Percentiles rank a stretch among this genome's conserved stretches.
phyloP scores from a whole-genome alignment of 2,797 vertebrate species.

The Tinamus major region DNA sequence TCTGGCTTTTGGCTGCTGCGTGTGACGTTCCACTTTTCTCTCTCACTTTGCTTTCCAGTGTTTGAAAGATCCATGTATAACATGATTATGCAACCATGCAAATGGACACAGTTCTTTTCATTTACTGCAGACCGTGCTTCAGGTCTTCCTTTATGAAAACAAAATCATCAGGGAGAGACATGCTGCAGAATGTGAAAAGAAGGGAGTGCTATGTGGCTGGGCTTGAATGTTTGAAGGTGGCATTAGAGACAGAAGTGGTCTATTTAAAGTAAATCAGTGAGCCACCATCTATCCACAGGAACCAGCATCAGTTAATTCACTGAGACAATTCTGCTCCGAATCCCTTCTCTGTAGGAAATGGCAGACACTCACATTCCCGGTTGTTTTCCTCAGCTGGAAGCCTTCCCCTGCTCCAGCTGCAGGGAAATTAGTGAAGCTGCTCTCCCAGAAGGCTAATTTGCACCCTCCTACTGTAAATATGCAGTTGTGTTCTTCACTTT shows the following conservation, averaged over 20 bases:
- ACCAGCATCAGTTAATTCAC: conserved; percentile 57
- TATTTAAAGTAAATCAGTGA: conserved; percentile 37
- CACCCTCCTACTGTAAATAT: conserved; percentile 40
- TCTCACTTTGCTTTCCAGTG: not conserved
- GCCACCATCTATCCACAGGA: conserved; percentile 61
- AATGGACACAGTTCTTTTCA: conserved; percentile 61
- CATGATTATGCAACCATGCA: conserved; percentile 71
- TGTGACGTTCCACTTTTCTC: conserved; percentile 33
- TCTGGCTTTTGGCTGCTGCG: conserved; percentile 51
- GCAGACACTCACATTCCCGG: conserved; percentile 40
- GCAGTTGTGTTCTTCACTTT: not conserved
- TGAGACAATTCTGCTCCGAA: conserved; percentile 61
- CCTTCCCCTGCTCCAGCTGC: not conserved
- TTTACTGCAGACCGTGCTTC: conserved; percentile 29
- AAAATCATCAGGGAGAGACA: not conserved
- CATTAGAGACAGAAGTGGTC: conserved; percentile 29
- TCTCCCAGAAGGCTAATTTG: conserved; percentile 47
- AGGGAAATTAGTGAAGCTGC: not conserved
- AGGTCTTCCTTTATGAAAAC: conserved; percentile 19
- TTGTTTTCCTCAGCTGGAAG: conserved; percentile 54
- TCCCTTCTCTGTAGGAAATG: conserved; percentile 57
- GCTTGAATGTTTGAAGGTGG: conserved; percentile 4
- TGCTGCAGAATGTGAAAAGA: not conserved
- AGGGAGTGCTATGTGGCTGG: not conserved
- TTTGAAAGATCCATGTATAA: conserved; percentile 63